Evolutionary conservation across 2,797 vertebrate genomes (phyloP).

Genomic region (Peromyscus attwateri): DNA sequence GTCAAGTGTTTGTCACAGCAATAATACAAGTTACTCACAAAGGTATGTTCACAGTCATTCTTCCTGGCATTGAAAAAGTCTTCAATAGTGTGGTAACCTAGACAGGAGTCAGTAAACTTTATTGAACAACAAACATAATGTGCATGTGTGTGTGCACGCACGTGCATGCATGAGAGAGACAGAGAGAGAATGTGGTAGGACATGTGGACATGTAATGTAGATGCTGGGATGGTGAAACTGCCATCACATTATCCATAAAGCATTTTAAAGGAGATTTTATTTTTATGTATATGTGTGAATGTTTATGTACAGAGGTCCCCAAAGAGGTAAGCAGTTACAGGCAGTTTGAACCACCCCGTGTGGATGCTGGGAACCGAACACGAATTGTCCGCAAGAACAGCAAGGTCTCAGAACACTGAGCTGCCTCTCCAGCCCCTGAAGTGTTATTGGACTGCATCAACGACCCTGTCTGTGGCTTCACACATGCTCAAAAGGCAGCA

Average conservation of each 20-base stretch:
- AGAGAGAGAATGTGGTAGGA: background rate
- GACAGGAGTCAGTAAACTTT: background rate
- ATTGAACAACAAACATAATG: background rate
- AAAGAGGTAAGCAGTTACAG: background rate
- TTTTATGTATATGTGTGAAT: background rate
- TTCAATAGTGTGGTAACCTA: background rate
- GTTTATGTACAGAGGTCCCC: background rate
- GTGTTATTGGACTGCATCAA: background rate
- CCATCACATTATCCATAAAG: background rate
- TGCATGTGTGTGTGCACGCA: background rate
- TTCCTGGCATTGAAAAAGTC: constrained; percentile 36
- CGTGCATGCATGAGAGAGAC: background rate
- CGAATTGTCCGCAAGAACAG: background rate
- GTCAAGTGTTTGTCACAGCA: background rate
- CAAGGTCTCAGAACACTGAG: background rate
- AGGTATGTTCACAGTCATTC: background rate
- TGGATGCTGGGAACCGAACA: background rate
- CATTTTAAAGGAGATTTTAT: background rate
- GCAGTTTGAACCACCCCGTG: background rate
- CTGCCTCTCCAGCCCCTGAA: background rate
- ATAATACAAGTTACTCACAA: background rate
- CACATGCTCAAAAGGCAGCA: background rate
- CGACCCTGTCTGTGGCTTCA: background rate
- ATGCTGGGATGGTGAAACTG: background rate
- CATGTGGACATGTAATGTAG: background rate